Evolutionary conservation across 2,113 vertebrate species (phyloP).

Genomic region (Poeciliopsis retropinna): DNA sequence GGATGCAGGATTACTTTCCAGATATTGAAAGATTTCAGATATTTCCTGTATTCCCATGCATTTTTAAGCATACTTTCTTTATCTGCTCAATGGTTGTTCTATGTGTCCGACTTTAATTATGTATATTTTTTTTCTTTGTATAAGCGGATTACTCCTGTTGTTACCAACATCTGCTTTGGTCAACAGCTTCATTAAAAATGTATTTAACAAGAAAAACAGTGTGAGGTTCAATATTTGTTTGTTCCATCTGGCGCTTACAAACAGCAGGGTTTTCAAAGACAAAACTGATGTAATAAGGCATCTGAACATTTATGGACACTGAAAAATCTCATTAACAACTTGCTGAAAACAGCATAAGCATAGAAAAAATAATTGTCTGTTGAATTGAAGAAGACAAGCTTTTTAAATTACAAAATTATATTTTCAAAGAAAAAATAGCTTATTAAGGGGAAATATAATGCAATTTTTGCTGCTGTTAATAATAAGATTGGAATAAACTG

Average conservation of each 20-base stretch:
- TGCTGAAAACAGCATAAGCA: slow-evolving; percentile 53
- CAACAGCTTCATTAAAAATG: neutral
- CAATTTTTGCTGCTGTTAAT: slow-evolving; percentile 25
- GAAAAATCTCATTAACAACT: slow-evolving; percentile 47
- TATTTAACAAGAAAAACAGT: neutral
- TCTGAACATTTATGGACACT: slow-evolving; percentile 35
- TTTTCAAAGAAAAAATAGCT: slow-evolving; percentile 43
- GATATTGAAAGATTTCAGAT: neutral
- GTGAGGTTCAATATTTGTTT: neutral
- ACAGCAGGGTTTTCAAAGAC: slow-evolving; percentile 15
- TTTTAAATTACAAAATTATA: slow-evolving; percentile 38
- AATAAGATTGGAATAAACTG: slow-evolving; percentile 51
- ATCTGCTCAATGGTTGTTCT: neutral
- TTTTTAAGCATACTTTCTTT: neutral
- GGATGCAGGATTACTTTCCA: neutral
- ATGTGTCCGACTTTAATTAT: neutral
- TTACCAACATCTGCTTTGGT: neutral
- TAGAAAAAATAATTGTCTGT: slow-evolving; percentile 2
- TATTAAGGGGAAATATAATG: slow-evolving; percentile 33
- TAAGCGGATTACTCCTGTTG: neutral
- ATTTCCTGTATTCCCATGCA: neutral
- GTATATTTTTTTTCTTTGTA: neutral
- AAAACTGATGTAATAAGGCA: slow-evolving; percentile 33
- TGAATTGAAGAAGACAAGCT: slow-evolving; percentile 41
- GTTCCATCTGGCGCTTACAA: slow-evolving; percentile 11